These are phyloP conservation scores for Macropis europaea DNA, from an alignment of 2,888 invertebrate genomes.

Conservation along the genomic window DNA sequence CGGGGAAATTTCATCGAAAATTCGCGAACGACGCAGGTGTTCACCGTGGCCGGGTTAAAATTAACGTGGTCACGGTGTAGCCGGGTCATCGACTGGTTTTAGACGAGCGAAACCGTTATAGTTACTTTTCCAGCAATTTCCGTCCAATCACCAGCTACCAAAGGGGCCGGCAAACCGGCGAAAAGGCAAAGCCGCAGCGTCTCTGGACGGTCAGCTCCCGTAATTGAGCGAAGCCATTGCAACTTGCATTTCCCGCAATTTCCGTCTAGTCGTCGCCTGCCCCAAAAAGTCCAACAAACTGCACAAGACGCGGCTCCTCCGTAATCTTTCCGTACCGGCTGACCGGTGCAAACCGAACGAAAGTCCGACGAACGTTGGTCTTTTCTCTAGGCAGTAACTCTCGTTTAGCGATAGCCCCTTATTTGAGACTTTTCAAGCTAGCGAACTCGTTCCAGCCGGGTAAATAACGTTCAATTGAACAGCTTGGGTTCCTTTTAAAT, in stretches of 20 bases:
- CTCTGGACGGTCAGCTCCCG: conserved; percentile 10
- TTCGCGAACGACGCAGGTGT: neutral
- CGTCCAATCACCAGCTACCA: conserved; percentile 41
- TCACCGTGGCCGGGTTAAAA: neutral
- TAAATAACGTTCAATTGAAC: conserved; percentile 15
- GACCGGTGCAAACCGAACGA: conserved; percentile 2
- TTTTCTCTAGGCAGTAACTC: too few relatives aligned
- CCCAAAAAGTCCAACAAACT: conserved; percentile 32
- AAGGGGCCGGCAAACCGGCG: conserved; percentile 28
- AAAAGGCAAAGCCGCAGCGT: conserved; percentile 28
- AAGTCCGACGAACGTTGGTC: too few relatives aligned
- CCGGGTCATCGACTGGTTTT: neutral
- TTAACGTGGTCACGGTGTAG: neutral
- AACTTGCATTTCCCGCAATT: conserved; percentile 42
- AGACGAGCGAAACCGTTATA: conserved; percentile 17
- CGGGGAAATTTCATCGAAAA: neutral
- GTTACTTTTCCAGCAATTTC: conserved; percentile 47
- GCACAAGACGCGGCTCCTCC: conserved; percentile 7
- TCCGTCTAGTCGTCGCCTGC: conserved; percentile 27
- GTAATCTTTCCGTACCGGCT: conserved; percentile 8
- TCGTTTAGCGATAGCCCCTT: neutral
- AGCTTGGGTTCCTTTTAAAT: neutral
- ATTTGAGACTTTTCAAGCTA: neutral
- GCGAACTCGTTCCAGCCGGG: neutral
- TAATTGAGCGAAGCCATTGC: conserved; percentile 48